Base-by-base conservation (phyloP, 2,113 vertebrate species). In the Otolemur garnettii region DNA sequence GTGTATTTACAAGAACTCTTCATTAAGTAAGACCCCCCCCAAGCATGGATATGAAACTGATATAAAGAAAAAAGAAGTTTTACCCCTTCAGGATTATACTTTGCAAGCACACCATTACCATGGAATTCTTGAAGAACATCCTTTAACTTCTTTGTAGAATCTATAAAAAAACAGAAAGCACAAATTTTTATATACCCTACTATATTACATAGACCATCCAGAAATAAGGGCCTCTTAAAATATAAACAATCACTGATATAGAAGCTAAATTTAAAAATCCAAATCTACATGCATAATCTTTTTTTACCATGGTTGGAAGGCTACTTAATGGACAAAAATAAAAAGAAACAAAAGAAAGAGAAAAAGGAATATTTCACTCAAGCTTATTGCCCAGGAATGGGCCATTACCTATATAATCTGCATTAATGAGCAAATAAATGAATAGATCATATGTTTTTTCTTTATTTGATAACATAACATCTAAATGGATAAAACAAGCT, bases 51-150 rank as follows among this genome's bases (percentile, higher is more conserved):
- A 79, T 80, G 35, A 93, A 91, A 85, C 3, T 59, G 0, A 93
- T 78, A 92, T 33, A 82, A 94, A 91, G 88, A 89, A 98, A 97
- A 62, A 97, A 98, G 33, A 97, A 96, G 26, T 91, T 97, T 98
- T 99, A 99, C 99, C 99, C 99, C 99, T 98, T 99, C 99, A 91
- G 99, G 99, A 98, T 99, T 99, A 97, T 99, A 99, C 97, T 99
- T 99, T 96, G 99, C 99, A 98, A 99, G 98, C 83, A 99, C 99
- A 38, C 99, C 99, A 97, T 98, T 99, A 97, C 99, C 99, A 97
- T 99, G 99, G 98, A 99, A 99, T 98, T 99, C 99, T 98, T 99
- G 99, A 95, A 99, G 98, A 97, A 99, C 99, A 96, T 99, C 99
- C 94, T 99, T 99, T 97, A 99, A 98, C 98, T 99, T 99, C 99